These are phyloP conservation scores for Aplochiton taeniatus DNA, from an alignment of 2,797 vertebrate species.

Conservation along the genomic window DNA sequence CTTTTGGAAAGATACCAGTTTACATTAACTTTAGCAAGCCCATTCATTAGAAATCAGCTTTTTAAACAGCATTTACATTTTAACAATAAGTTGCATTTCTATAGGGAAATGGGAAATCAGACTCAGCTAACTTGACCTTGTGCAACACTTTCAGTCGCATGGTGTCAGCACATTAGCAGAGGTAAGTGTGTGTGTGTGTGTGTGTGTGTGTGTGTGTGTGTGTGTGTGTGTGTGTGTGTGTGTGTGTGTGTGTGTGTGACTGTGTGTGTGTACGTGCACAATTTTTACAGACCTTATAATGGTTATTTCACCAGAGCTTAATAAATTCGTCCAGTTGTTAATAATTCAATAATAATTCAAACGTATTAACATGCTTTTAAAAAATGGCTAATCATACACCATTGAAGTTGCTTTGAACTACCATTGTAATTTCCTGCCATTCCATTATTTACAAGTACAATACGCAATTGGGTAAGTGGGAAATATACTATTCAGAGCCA, in stretches of 20 bases:
- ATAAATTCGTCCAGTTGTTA: conserved; percentile 46
- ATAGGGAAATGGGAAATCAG: conserved; percentile 9
- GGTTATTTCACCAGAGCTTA: conserved; percentile 45
- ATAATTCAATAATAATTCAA: conserved; percentile 68
- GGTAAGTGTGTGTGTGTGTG: conserved; percentile 19
- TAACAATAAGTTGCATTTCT: conserved; percentile 37
- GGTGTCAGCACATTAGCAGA: conserved; percentile 20
- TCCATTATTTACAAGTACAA: conserved; percentile 8
- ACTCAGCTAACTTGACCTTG: conserved; percentile 52
- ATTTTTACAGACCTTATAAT: conserved; percentile 36
- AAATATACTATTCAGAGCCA: too few relatives aligned
- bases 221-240: conserved; percentile 6
- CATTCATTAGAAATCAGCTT: neutral
- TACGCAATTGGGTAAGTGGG: neutral
- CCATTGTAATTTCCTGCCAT: conserved; percentile 21
- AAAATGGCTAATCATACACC: conserved; percentile 50
- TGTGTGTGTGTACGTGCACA: too few relatives aligned
- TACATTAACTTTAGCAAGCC: too few relatives aligned
- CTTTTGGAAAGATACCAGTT: too few relatives aligned
- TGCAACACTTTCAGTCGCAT: conserved; percentile 26
- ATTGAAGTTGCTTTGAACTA: conserved; percentile 30
- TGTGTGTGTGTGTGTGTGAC: conserved; percentile 12
- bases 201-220: conserved; percentile 15
- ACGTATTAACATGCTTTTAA: conserved; percentile 50
- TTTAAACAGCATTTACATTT: conserved; percentile 44